Evolutionary conservation across 2,888 invertebrate species (phyloP).

Genomic region (Caprella mutica): DNA sequence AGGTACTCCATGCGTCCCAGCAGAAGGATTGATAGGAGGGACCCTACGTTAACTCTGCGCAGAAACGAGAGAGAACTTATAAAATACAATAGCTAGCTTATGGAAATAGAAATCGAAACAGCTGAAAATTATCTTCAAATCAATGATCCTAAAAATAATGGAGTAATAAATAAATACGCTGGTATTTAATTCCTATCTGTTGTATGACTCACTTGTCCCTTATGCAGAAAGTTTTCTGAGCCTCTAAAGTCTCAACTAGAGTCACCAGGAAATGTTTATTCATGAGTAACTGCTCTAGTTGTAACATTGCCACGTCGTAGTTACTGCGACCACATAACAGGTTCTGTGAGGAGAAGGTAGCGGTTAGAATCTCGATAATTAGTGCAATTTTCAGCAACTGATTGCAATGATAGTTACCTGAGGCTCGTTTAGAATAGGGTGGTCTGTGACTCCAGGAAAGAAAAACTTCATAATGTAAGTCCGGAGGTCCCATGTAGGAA

Average conservation of each 20-base stretch:
- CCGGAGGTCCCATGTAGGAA: constrained; percentile 88
- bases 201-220: constrained; percentile 66
- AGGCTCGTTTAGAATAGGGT: constrained; percentile 58
- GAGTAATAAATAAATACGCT: too few species aligned
- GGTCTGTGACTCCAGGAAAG: constrained; percentile 90
- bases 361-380: not conserved
- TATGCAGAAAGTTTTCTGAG: constrained; percentile 86
- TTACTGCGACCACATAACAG: constrained; percentile 48
- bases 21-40: constrained; percentile 87
- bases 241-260: constrained; percentile 88
- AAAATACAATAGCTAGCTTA: too few species aligned
- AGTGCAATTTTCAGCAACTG: not conserved
- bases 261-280: constrained; percentile 88
- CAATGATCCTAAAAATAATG: not conserved
- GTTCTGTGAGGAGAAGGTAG: constrained; percentile 5
- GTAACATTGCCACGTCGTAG: constrained; percentile 85
- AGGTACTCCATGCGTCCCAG: constrained; percentile 99
- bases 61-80: constrained; percentile 2
- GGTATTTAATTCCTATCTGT: too few species aligned
- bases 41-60: constrained; percentile 85
- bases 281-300: constrained; percentile 88
- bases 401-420: constrained; percentile 1
- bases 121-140: too few species aligned
- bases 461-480: constrained; percentile 96
- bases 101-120: too few species aligned